These are phyloP conservation scores for Taphrorychus bicolor DNA, from an alignment of 2,888 invertebrate species.

Conservation along the genomic window DNA sequence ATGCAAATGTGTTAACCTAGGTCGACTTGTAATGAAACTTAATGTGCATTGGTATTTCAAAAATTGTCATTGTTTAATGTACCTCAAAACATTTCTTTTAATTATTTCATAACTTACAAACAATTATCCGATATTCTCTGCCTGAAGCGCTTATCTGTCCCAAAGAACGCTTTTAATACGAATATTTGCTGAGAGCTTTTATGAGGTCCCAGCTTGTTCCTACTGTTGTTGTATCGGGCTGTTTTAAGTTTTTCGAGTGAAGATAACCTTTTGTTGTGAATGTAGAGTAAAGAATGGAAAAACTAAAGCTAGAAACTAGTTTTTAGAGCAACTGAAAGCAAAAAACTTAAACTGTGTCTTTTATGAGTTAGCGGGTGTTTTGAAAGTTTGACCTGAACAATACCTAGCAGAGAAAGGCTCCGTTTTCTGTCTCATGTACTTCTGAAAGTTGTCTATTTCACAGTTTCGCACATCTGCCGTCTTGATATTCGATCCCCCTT, in stretches of 20 bases:
- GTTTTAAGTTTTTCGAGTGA: background rate
- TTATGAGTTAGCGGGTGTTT: constrained; percentile 9
- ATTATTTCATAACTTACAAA: background rate
- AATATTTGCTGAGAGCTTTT: constrained; percentile 6
- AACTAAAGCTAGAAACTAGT: background rate
- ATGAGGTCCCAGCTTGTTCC: constrained; percentile 4
- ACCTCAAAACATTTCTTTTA: background rate
- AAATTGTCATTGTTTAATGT: background rate
- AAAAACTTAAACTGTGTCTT: background rate
- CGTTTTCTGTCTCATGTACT: constrained; percentile 29
- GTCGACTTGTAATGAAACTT: background rate
- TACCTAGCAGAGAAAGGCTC: constrained; percentile 18
- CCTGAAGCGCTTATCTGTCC: background rate
- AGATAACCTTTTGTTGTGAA: background rate
- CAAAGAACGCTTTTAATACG: constrained; percentile 1
- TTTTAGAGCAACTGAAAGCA: background rate
- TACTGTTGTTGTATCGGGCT: background rate
- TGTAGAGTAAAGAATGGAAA: background rate
- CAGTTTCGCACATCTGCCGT: constrained; percentile 34
- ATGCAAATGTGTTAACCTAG: background rate
- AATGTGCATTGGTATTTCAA: background rate
- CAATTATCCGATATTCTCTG: background rate
- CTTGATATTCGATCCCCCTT: constrained; percentile 18
- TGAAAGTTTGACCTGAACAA: constrained; percentile 18
- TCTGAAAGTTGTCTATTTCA: constrained; percentile 36